Conservation (phyloP, 2,888 invertebrate species). For the Tigriopus californicus region DNA sequence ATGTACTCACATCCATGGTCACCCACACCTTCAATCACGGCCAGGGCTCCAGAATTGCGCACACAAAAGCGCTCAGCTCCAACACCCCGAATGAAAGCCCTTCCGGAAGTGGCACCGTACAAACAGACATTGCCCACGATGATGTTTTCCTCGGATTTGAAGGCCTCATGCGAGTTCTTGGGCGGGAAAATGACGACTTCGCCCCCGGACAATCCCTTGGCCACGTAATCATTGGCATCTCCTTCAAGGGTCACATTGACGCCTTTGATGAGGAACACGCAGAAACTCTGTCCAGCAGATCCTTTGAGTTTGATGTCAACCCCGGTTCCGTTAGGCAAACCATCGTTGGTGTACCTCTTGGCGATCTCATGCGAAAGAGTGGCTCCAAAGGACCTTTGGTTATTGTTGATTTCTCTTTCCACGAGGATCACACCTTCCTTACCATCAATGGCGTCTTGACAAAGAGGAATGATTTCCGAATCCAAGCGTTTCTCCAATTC, state of each 20-base stretch:
- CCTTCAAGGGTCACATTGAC: slow-evolving; percentile 78
- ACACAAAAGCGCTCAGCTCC: slow-evolving; percentile 97
- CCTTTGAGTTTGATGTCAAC: slow-evolving; percentile 68
- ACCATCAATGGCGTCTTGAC: slow-evolving; percentile 53
- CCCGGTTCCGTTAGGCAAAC: slow-evolving; percentile 52
- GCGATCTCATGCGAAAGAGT: slow-evolving; percentile 88
- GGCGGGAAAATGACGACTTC: slow-evolving; percentile 82
- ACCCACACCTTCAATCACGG: slow-evolving; percentile 93
- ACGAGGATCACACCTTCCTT: slow-evolving; percentile 46
- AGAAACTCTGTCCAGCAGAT: slow-evolving; percentile 96
- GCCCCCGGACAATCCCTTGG: slow-evolving; percentile 87
- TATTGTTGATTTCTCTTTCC: slow-evolving; percentile 63
- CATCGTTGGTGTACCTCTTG: slow-evolving; percentile 66
- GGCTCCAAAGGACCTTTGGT: slow-evolving; percentile 76
- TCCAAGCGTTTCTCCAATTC: slow-evolving; percentile 65
- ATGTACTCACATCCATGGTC: slow-evolving; percentile 99
- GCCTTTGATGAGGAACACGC: slow-evolving; percentile 84
- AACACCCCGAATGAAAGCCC: slow-evolving; percentile 68
- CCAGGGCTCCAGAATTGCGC: slow-evolving; percentile 84
- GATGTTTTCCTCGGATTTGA: slow-evolving; percentile 80
- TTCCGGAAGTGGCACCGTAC: slow-evolving; percentile 89
- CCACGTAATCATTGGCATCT: slow-evolving; percentile 96
- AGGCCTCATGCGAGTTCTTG: slow-evolving; percentile 46
- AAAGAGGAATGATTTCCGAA: slow-evolving; percentile 50
- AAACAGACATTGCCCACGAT: slow-evolving; percentile 95